phyloP scores from a whole-genome alignment of 2,113 vertebrate species.

The Coturnix japonica region DNA sequence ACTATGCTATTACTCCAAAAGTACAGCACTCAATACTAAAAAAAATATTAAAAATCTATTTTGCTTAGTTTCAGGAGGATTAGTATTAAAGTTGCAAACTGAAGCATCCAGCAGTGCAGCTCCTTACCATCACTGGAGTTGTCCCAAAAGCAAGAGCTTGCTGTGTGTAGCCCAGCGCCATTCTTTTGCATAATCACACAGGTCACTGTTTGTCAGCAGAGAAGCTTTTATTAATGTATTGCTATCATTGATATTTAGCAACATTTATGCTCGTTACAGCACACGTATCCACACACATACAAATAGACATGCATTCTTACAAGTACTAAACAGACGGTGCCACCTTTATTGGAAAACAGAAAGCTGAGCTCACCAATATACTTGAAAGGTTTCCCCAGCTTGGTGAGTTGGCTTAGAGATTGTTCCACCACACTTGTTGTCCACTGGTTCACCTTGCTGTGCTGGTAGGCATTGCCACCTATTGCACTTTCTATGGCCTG shows the following conservation, averaged over 20 bases:
- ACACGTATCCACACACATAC: neutral
- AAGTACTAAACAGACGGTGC: neutral
- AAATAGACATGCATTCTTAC: neutral
- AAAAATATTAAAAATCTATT: too few relatives aligned
- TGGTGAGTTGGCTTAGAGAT: conserved; percentile 92
- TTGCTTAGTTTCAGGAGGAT: neutral
- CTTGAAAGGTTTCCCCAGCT: conserved; percentile 94
- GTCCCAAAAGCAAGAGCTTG: conserved; percentile 96
- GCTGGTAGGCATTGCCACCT: conserved; percentile 90
- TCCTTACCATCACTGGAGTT: conserved; percentile 92
- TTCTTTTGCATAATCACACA: conserved; percentile 98
- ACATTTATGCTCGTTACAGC: neutral
- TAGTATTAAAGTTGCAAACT: neutral
- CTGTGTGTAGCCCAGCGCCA: conserved; percentile 92
- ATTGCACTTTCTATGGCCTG: conserved; percentile 90
- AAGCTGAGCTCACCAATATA: conserved; percentile 85
- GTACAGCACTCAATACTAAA: neutral
- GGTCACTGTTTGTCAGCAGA: conserved; percentile 79
- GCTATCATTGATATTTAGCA: neutral
- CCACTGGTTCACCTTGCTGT: conserved; percentile 94
- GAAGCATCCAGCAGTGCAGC: neutral
- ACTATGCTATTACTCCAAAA: neutral
- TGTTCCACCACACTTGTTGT: conserved; percentile 89
- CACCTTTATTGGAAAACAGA: neutral
- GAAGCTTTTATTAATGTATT: conserved; percentile 19